phyloP scores from a whole-genome alignment of 2,113 vertebrate genomes.

The Onychostruthus taczanowskii region DNA sequence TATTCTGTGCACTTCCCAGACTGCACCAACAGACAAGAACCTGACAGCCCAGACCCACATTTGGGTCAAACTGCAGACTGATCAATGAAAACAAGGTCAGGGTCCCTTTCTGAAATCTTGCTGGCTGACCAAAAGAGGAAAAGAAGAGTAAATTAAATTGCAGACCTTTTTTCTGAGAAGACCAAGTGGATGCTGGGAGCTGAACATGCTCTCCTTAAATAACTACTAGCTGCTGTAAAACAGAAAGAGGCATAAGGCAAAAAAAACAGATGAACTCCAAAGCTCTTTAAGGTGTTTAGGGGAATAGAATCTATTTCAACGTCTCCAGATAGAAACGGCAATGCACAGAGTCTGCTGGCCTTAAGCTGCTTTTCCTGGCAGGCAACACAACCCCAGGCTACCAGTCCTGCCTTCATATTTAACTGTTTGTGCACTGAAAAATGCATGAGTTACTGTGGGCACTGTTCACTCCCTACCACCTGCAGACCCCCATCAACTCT shows the following conservation, averaged over 20 bases:
- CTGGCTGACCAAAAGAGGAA: neutral
- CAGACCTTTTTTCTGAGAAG: neutral
- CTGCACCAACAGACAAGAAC: neutral
- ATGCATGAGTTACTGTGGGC: neutral
- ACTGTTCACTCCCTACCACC: neutral
- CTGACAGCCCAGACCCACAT: neutral
- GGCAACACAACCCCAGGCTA: neutral
- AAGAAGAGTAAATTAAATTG: neutral
- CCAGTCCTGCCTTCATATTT: neutral
- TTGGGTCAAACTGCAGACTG: neutral
- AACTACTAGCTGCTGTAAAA: neutral
- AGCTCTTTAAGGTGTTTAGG: neutral
- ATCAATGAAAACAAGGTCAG: slow-evolving; percentile 32
- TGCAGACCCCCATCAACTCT: neutral
- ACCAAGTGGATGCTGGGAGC: neutral
- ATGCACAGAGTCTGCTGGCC: neutral
- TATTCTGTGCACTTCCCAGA: neutral
- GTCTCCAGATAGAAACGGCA: neutral
- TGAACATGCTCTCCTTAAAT: neutral
- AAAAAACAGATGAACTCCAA: neutral
- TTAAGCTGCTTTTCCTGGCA: neutral
- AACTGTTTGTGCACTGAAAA: neutral
- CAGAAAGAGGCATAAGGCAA: neutral
- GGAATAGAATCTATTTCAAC: neutral
- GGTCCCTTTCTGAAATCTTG: neutral